Percentiles rank a stretch among this genome's conserved stretches.
Conservation (phyloP, 23 tunicate genomes). For the Styela clava region DNA sequence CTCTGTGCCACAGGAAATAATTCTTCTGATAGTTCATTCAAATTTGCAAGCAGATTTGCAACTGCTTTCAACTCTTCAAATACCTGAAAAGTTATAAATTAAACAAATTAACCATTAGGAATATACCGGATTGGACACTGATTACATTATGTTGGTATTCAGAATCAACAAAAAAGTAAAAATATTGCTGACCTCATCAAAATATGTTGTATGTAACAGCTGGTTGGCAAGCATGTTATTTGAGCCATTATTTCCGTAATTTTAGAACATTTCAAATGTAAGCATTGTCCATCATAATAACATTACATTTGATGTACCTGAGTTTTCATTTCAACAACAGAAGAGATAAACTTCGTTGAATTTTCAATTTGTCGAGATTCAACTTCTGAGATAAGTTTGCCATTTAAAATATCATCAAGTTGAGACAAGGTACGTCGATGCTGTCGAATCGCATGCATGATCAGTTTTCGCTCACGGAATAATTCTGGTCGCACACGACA, state of each 20-base stretch:
- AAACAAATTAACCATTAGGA: no score
- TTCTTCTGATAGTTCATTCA: constrained; percentile 60
- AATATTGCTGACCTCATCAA: no score
- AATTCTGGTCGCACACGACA: constrained; percentile 54
- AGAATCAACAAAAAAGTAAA: neutral
- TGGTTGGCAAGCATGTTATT: no score
- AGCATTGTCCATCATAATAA: no score
- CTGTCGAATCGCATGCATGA: constrained; percentile 64
- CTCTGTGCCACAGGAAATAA: constrained; percentile 78
- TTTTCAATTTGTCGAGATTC: constrained; percentile 70
- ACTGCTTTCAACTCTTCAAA: constrained; percentile 41
- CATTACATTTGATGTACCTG: constrained; percentile 25
- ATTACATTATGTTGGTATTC: no score
- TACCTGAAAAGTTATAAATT: constrained; percentile 42
- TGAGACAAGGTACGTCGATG: constrained; percentile 77
- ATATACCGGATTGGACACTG: no score
- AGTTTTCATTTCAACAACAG: constrained; percentile 64
- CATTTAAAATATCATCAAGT: constrained; percentile 54
- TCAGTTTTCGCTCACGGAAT: constrained; percentile 65
- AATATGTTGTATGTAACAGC: no score
- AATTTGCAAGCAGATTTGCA: constrained; percentile 36
- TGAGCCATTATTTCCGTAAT: no score
- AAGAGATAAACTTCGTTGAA: constrained; percentile 66
- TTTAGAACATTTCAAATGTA: no score
- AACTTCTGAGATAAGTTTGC: constrained; percentile 48